These are phyloP conservation scores for Physeter macrocephalus DNA, from an alignment of 2,113 vertebrate species.

Conservation along the genomic window DNA sequence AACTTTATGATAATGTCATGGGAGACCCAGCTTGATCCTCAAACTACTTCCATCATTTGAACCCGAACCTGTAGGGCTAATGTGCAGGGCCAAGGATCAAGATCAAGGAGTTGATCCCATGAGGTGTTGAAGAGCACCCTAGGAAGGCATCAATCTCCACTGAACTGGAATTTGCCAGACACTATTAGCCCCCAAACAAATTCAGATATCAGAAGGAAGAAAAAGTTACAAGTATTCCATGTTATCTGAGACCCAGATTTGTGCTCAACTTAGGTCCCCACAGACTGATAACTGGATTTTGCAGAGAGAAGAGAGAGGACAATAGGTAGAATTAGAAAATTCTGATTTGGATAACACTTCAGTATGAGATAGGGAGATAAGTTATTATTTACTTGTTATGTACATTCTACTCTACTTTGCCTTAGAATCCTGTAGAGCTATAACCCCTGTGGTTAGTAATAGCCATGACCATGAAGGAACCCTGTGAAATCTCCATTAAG, in stretches of 20 bases:
- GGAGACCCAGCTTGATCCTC: background rate
- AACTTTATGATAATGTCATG: background rate
- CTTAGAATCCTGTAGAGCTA: background rate
- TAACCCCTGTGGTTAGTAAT: background rate
- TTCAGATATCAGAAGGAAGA: background rate
- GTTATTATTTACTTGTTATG: background rate
- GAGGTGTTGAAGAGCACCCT: background rate
- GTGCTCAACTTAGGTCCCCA: background rate
- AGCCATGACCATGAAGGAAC: background rate
- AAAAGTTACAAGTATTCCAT: background rate
- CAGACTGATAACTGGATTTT: background rate
- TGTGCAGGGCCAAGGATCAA: background rate
- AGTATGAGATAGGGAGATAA: background rate
- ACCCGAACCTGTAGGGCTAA: background rate
- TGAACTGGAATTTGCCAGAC: background rate
- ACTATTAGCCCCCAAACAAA: background rate
- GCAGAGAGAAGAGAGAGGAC: background rate
- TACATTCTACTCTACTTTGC: background rate
- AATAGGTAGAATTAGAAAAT: background rate
- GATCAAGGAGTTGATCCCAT: background rate
- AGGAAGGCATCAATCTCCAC: background rate
- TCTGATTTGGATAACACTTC: background rate
- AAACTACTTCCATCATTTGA: background rate
- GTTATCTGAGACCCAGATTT: background rate
- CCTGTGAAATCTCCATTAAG: background rate